Base-by-base conservation (phyloP, 1,140 invertebrate genomes). In the Limonius californicus region DNA sequence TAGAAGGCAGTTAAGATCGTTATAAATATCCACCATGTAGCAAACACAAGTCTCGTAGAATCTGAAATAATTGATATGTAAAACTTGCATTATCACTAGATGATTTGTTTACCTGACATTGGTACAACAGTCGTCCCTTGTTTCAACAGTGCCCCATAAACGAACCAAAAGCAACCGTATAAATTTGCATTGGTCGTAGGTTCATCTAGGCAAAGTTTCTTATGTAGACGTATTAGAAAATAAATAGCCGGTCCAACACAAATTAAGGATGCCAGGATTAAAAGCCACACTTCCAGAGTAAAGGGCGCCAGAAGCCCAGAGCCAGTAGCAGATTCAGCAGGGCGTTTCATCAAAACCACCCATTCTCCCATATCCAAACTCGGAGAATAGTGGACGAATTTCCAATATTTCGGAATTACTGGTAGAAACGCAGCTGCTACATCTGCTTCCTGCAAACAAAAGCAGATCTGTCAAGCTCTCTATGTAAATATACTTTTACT, bases 1-100 rank as follows among this genome's bases (percentile, higher is more conserved):
- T 94, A 94, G 75, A 92, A 94, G 3, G 90, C 88, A 0, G 90
- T 92, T 18, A 94, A 73, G 56, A 93, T 84, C 30, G 90, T 88
- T 57, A 91, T 89, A 73, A 92, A 92, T 53, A 94, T 83, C 91
- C 91, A 93, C 91, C 91, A 94, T 0, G 90, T 91, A 16, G 90
- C 90, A 74, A 93, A 92, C 2, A 92, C 77, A 19, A 94, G 78
- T 45, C 91, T 79, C 0, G 88, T 87, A 12, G 90, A 88, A 78
- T 91, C 91, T 92, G 72, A 12, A 80, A 39, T 14, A 39, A 39
- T 12, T 14, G 35, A 2, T 11, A 39, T 39, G 35, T 39, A 9
- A 9, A 39, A 39, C 7, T 2, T 14, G n/a, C 8, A 6, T 39
- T 9, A 12, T 6, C 35, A 39, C n/a, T n/a, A n/a, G n/a, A n/a